Evolutionary conservation across 2,888 invertebrate species (phyloP), one percentile per base, ranked within the genome.

Genomic region (Rhaphigaster nebulosa): DNA sequence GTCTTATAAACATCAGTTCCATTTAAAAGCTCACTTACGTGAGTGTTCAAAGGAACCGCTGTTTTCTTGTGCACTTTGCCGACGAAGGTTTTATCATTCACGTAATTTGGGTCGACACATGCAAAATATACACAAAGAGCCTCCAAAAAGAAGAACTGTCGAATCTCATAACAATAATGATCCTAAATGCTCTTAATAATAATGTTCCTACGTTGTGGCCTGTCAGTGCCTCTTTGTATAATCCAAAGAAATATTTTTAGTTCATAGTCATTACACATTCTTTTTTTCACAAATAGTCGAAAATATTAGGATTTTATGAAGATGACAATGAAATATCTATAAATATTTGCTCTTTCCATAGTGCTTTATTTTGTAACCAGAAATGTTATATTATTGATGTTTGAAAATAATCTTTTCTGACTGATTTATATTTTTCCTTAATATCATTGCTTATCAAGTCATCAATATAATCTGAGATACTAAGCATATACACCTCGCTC

Each of bases 11-110:
- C 92, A 91, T 56, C 45, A 87, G 50, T 91, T 90, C 52, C 92
- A 92, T 76, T 91, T 92, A 34, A 90, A 88, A 56, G 91, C 92
- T 54, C 92, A 92, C 80, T 23, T 90, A 18, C 80, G 91, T 2
- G 92, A 92, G 87, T 92, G 92, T 89, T 90, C 90, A n/a, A 84
- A 52, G 8, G 92, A 91, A 60, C 92, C 92, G 3, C 84, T 92
- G 26, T 92, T 92, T 84, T 29, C 88, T 38, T 91, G 92, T 56
- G 13, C 54, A n/a, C 45, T 90, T 54, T 92, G 92, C 52, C 87
- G 90, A 18, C 87, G 90, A 18, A 41, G 90, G 29, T 92, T 92
- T 56, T 92, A 88, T 52, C 92, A 92, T 50, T 87, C 88, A 15
- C 54, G 92, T 38, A 92, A 92, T 84, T 87, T 92, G 23, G 88